These are phyloP conservation scores for Chrysogorgia sp. DNA, from an alignment of 92 coral and sea anemone species.

Conservation along the genomic window DNA sequence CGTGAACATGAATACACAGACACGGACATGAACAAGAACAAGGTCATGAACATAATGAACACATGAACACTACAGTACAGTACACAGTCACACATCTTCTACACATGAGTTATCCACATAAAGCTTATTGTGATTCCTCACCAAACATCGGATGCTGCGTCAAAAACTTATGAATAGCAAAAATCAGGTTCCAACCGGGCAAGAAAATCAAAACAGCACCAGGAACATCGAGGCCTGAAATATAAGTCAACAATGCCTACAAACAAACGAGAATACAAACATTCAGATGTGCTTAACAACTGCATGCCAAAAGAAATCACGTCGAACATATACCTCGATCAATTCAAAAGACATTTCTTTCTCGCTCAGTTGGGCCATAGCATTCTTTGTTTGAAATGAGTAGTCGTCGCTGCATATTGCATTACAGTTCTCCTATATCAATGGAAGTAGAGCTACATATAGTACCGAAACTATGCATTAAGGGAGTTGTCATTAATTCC, in stretches of 20 bases:
- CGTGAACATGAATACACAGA: too few relatives aligned
- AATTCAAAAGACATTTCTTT: constrained; percentile 98
- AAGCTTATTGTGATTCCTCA: constrained; percentile 31
- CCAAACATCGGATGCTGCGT: constrained; percentile 86
- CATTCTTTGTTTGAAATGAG: constrained; percentile 95
- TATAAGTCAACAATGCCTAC: constrained; percentile 91
- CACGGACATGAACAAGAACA: too few relatives aligned
- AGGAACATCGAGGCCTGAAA: constrained; percentile 87
- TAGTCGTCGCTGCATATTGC: constrained; percentile 84
- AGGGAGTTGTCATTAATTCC: too few relatives aligned
- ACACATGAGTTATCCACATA: neutral
- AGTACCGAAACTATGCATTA: too few relatives aligned
- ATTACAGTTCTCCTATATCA: constrained; percentile 86
- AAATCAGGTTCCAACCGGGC: constrained; percentile 99
- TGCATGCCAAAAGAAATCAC: neutral
- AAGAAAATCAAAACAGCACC: constrained; percentile 93
- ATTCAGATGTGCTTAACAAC: neutral
- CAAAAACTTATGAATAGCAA: constrained; percentile 86
- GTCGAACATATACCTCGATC: constrained; percentile 71
- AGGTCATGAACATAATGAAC: too few relatives aligned
- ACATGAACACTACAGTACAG: neutral
- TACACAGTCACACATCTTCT: neutral
- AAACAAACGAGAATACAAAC: constrained; percentile 1
- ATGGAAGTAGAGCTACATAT: too few relatives aligned
- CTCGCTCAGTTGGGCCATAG: constrained; percentile 95